These are phyloP conservation scores for Epizoanthus stellaris DNA, from an alignment of 92 coral and sea anemone genomes.

Conservation along the genomic window DNA sequence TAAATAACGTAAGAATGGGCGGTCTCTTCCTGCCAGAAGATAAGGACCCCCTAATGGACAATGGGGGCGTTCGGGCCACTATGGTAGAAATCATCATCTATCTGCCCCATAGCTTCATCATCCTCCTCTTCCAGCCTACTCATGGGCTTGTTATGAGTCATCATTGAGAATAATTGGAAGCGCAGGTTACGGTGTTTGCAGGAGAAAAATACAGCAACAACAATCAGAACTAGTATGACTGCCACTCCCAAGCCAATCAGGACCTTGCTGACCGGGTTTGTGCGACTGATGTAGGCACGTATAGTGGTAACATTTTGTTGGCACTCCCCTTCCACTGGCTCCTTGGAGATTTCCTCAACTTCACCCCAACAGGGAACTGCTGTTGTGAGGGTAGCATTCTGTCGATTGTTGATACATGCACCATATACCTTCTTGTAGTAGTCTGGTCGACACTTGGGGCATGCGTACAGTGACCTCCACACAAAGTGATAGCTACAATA, in stretches of 20 bases:
- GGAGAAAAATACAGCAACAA: conserved; percentile 69
- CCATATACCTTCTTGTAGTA: conserved; percentile 63
- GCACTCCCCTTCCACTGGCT: conserved; percentile 7
- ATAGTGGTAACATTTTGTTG: neutral
- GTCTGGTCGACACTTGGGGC: conserved; percentile 74
- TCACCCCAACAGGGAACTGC: conserved; percentile 77
- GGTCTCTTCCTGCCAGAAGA: neutral
- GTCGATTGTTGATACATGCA: conserved; percentile 69
- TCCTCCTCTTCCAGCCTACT: conserved; percentile 79
- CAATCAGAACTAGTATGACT: conserved; percentile 58
- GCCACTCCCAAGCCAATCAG: conserved; percentile 85
- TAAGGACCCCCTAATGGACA: conserved; percentile 20
- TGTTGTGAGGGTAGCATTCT: conserved; percentile 55
- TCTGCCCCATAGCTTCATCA: conserved; percentile 71
- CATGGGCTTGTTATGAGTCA: conserved; percentile 85
- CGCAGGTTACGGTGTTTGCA: conserved; percentile 78
- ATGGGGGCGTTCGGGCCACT: conserved; percentile 27
- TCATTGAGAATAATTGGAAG: conserved; percentile 67
- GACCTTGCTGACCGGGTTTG: conserved; percentile 57
- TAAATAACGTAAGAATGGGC: neutral
- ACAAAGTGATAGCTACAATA: conserved; percentile 60
- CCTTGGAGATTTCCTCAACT: conserved; percentile 31
- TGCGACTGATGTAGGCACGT: neutral
- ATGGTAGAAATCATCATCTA: conserved; percentile 61
- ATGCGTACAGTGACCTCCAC: conserved; percentile 88